Evolutionary conservation across 2,888 invertebrate genomes (phyloP).

Genomic region (Acronicta alni): DNA sequence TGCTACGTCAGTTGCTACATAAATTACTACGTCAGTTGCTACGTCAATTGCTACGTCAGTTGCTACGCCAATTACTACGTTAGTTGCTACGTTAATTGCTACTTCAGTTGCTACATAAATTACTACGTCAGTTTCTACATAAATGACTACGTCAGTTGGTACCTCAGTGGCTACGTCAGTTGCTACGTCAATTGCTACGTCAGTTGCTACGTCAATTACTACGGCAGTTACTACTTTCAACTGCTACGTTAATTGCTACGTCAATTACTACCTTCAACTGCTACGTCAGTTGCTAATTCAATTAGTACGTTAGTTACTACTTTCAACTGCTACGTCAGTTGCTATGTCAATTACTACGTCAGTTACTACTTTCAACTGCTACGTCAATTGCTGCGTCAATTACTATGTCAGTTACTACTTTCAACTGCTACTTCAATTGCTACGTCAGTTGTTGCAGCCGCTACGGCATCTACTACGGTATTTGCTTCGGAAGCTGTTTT

Average conservation of each 20-base stretch:
- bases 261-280: background rate
- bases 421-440: background rate
- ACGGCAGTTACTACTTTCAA: background rate
- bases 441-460: background rate
- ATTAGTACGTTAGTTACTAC: too few species aligned
- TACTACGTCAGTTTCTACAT: background rate
- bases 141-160: background rate
- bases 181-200: background rate
- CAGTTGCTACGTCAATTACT: background rate
- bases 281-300: too few species aligned
- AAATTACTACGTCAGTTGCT: background rate
- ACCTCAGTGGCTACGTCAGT: constrained; percentile 3
- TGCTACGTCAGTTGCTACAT: background rate
- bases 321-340: background rate
- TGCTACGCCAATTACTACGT: background rate
- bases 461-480: too few species aligned
- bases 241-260: background rate
- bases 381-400: background rate
- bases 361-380: background rate
- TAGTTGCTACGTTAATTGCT: background rate
- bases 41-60: background rate
- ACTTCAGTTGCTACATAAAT: background rate
- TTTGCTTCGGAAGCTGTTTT: too few species aligned
- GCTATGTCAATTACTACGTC: background rate
- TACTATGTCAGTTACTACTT: constrained; percentile 9